phyloP scores from a whole-genome alignment of 2,888 invertebrate species.

The Nephrocerus scutellatus region DNA sequence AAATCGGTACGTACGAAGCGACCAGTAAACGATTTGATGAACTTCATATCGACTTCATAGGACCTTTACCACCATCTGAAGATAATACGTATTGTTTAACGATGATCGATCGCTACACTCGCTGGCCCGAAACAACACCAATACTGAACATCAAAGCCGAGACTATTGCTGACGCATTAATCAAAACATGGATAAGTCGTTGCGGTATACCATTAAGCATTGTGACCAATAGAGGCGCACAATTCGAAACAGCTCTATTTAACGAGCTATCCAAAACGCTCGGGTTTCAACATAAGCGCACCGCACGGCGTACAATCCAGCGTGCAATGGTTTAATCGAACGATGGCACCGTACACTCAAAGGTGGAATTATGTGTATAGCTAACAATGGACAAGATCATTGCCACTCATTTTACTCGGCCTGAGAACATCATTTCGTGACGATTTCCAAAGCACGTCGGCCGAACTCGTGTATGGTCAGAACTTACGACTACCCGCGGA shows the following conservation, averaged over 20 bases:
- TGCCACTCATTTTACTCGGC: conserved; percentile 4
- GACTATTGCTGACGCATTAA: neutral
- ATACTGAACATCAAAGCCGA: conserved; percentile 6
- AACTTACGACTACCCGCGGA: neutral
- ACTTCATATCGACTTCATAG: conserved; percentile 7
- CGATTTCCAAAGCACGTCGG: conserved; percentile 3
- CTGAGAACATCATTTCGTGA: conserved; percentile 1
- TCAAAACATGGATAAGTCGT: conserved; percentile 2
- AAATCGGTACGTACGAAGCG: neutral
- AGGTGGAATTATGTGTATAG: conserved; percentile 7
- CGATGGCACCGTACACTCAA: conserved; percentile 6
- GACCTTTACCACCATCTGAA: conserved; percentile 7
- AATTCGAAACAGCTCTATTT: conserved; percentile 9
- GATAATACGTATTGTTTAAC: conserved; percentile 1
- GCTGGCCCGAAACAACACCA: conserved; percentile 12
- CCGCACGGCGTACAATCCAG: conserved; percentile 6
- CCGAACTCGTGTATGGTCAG: neutral
- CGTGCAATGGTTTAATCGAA: conserved; percentile 8
- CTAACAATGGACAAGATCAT: conserved; percentile 1
- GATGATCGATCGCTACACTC: conserved; percentile 10
- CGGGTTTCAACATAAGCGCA: conserved; percentile 4
- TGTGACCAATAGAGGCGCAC: conserved; percentile 8
- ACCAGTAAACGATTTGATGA: conserved; percentile 4
- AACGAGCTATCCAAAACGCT: conserved; percentile 2
- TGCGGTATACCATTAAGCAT: conserved; percentile 7